Percentiles rank a stretch among this genome's conserved stretches.
Evolutionary conservation across 2,113 vertebrate genomes (phyloP).

Genomic region (Emydura subglobosa): DNA sequence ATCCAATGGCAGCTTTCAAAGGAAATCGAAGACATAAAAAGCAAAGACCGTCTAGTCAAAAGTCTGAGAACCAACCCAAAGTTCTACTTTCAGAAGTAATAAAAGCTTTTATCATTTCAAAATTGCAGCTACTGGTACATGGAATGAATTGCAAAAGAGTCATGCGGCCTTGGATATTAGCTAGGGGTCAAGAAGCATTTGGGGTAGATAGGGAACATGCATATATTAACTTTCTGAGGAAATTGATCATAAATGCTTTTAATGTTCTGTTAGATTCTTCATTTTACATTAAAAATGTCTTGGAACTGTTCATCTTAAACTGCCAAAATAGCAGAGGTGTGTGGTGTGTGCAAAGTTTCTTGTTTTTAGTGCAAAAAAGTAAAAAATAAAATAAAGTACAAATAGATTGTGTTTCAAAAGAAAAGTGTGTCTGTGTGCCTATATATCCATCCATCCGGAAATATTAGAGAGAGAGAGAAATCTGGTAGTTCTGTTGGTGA

Average conservation of each 20-base stretch:
- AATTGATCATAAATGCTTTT: not conserved
- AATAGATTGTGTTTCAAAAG: not conserved
- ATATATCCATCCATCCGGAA: not conserved
- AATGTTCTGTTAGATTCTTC: conserved; percentile 35
- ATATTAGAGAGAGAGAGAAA: conserved; percentile 7
- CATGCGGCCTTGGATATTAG: not conserved
- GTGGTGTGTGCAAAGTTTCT: not conserved
- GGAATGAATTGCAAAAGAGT: not conserved
- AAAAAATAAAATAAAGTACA: not conserved
- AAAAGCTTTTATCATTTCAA: not conserved
- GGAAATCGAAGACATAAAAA: not conserved
- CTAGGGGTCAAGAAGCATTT: not conserved
- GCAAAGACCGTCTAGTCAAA: not conserved
- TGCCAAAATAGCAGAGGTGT: not conserved
- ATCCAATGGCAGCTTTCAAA: conserved; percentile 9
- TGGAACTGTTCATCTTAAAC: not conserved
- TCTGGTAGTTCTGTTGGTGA: not conserved
- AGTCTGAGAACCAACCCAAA: not conserved
- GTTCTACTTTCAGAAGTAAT: not conserved
- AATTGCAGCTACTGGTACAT: not conserved
- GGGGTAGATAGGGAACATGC: not conserved
- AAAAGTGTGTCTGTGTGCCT: not conserved
- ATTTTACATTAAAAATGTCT: not conserved
- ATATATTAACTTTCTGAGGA: conserved; percentile 51
- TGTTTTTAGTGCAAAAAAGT: not conserved